Conservation (phyloP, 2,888 invertebrate species). For the Tetragonula carbonaria region DNA sequence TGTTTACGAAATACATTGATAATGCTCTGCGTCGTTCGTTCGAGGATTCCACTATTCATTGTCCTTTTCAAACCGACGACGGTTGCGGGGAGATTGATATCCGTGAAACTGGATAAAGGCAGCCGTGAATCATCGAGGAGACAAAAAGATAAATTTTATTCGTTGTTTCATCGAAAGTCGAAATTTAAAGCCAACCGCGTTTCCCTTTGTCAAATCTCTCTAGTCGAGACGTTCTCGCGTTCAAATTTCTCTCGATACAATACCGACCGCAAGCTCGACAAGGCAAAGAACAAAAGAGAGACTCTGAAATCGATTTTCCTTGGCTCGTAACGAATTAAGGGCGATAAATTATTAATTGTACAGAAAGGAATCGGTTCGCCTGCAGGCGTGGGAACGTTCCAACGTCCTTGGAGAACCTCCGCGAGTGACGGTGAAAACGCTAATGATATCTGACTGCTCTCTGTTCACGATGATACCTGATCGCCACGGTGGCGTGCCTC, state of each 20-base stretch:
- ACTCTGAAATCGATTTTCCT: constrained; percentile 37
- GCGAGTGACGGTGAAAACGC: constrained; percentile 73
- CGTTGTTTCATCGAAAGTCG: background rate
- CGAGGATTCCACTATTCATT: background rate
- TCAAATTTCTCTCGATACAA: background rate
- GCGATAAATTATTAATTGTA: constrained; percentile 65
- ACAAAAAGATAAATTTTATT: background rate
- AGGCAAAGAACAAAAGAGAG: background rate
- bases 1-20: background rate
- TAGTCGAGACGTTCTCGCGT: too few species aligned
- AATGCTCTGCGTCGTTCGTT: background rate
- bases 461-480: constrained; percentile 80
- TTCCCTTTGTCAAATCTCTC: background rate
- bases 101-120: background rate
- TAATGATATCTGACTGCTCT: constrained; percentile 83
- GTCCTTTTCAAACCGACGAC: background rate
- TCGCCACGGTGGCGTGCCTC: constrained; percentile 56
- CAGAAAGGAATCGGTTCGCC: constrained; percentile 69
- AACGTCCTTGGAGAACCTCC: constrained; percentile 58
- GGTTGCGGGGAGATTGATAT: background rate
- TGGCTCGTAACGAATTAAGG: constrained; percentile 44
- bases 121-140: background rate
- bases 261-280: background rate
- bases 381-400: constrained; percentile 69
- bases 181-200: background rate